These are phyloP conservation scores for Melipona bicolor DNA, from an alignment of 2,888 invertebrate genomes.

Conservation along the genomic window DNA sequence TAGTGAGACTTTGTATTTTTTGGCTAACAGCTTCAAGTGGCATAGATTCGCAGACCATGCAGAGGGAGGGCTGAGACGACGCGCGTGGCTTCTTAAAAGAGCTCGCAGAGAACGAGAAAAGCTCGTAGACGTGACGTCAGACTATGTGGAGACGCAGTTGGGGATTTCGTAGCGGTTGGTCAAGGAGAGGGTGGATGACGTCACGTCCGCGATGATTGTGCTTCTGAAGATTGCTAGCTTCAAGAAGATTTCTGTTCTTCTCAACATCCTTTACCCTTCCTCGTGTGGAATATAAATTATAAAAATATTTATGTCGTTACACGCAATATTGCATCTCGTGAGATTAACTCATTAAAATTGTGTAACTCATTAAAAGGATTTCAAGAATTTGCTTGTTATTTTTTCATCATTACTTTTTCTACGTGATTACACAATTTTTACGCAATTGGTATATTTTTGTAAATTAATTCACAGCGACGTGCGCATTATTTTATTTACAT, in stretches of 20 bases:
- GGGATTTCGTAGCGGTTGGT: slow-evolving; percentile 35
- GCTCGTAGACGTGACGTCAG: slow-evolving; percentile 40
- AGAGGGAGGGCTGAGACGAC: slow-evolving; percentile 6
- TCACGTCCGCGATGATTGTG: slow-evolving; percentile 24
- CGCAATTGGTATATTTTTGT: background rate
- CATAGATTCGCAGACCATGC: slow-evolving; percentile 17
- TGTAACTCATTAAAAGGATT: no score
- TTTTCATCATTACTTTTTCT: background rate
- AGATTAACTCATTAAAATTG: background rate
- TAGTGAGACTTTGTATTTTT: slow-evolving; percentile 2
- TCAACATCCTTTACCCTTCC: background rate
- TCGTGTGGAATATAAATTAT: background rate
- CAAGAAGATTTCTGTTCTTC: slow-evolving; percentile 1
- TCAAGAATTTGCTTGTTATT: background rate
- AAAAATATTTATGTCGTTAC: background rate
- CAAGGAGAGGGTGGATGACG: slow-evolving; percentile 33
- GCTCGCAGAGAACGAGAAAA: slow-evolving; percentile 34
- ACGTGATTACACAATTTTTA: background rate
- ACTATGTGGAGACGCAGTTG: slow-evolving; percentile 15
- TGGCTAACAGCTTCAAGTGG: slow-evolving; percentile 24
- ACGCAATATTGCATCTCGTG: no score
- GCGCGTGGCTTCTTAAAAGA: slow-evolving; percentile 15
- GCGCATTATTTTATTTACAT: background rate
- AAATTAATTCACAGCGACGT: background rate
- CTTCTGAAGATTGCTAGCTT: background rate